These are phyloP conservation scores for Hoplodrina ambigua DNA, from an alignment of 2,888 invertebrate species.

Conservation along the genomic window DNA sequence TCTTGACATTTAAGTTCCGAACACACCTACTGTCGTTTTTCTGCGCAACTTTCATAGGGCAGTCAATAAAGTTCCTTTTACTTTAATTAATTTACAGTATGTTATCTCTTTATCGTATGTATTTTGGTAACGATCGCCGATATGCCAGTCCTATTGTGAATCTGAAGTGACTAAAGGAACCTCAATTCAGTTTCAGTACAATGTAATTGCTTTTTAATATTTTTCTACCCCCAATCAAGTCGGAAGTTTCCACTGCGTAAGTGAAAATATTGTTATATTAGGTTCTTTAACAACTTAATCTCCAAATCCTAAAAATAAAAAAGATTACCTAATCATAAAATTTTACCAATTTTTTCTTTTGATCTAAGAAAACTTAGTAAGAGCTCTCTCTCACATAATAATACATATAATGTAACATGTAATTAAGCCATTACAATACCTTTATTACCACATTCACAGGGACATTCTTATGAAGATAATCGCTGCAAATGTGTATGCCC, in stretches of 20 bases:
- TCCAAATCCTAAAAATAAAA: too few species aligned
- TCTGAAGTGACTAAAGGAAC: not conserved
- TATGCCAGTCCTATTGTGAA: not conserved
- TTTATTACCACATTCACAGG: slow-evolving; percentile 30
- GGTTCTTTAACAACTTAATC: too few species aligned
- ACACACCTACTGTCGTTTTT: not conserved
- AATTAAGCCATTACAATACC: not conserved
- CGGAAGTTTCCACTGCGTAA: not conserved
- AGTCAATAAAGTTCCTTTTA: not conserved
- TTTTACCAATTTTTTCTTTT: too few species aligned
- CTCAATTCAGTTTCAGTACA: not conserved
- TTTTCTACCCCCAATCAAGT: not conserved
- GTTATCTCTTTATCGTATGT: not conserved
- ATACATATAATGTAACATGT: not conserved
- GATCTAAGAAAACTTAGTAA: too few species aligned
- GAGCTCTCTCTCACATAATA: not conserved
- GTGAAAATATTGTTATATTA: not conserved
- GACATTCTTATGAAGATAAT: slow-evolving; percentile 94
- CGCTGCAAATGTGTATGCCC: slow-evolving; percentile 97
- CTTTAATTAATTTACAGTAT: not conserved
- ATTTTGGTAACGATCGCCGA: not conserved
- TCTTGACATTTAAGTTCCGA: not conserved
- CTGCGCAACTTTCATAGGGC: not conserved
- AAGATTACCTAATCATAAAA: too few species aligned
- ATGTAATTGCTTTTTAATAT: not conserved